These are phyloP conservation scores for Hypomesus transpacificus DNA, from an alignment of 2,113 vertebrate species.

Conservation along the genomic window DNA sequence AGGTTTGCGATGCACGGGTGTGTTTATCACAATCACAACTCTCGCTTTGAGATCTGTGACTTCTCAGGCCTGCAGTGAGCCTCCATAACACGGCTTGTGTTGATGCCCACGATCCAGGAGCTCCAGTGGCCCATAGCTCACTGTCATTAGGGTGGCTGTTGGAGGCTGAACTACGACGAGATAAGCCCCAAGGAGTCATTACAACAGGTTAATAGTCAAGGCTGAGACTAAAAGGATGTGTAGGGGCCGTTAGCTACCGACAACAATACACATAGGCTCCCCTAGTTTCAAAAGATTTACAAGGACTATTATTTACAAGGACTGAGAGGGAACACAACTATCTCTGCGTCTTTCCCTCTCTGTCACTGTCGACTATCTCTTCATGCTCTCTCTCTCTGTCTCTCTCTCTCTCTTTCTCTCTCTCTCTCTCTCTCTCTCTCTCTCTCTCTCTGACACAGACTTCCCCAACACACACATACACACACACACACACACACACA, in stretches of 20 bases:
- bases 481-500: constrained; percentile 17
- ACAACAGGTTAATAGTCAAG: constrained; percentile 1
- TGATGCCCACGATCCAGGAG: neutral
- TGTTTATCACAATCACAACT: too few species aligned
- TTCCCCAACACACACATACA: neutral
- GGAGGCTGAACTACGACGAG: neutral
- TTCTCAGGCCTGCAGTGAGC: too few species aligned
- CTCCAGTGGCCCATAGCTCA: neutral
- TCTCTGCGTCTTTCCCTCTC: too few species aligned
- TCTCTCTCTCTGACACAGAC: neutral
- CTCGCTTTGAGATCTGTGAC: too few species aligned
- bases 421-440: too few species aligned
- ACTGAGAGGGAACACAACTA: too few species aligned
- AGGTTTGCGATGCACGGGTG: too few species aligned
- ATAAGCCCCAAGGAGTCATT: neutral
- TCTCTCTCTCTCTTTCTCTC: too few species aligned
- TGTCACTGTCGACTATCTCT: too few species aligned
- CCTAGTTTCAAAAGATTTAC: neutral
- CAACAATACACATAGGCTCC: neutral
- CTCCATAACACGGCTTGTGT: too few species aligned
- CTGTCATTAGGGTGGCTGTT: neutral
- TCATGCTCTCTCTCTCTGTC: too few species aligned
- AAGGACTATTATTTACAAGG: neutral
- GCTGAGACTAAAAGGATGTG: neutral
- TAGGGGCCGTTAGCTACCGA: neutral